phyloP scores from a whole-genome alignment of 2,797 vertebrate genomes.

The Tragelaphus oryx region DNA sequence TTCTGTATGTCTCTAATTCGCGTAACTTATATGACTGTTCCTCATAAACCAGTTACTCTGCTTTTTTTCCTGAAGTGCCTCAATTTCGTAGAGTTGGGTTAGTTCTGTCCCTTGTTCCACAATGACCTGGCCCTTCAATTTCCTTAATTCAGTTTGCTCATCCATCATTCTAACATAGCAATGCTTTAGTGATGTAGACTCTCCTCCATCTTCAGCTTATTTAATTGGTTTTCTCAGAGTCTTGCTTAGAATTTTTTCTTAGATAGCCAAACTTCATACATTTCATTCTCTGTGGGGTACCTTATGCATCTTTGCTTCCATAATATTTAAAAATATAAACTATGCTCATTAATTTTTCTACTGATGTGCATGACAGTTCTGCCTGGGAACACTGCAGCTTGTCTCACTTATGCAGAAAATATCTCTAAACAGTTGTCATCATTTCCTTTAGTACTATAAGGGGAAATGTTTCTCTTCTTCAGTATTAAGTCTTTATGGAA shows the following conservation, averaged over 20 bases:
- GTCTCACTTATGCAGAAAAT: not conserved
- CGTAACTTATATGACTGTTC: not conserved
- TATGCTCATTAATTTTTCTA: not conserved
- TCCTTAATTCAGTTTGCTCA: not conserved
- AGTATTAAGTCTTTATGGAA: not conserved
- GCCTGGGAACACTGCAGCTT: not conserved
- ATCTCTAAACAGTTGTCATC: not conserved
- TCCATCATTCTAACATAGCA: not conserved
- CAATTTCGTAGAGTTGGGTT: not conserved
- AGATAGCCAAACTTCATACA: not conserved
- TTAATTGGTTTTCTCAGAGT: not conserved
- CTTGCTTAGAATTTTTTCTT: not conserved
- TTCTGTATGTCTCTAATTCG: not conserved
- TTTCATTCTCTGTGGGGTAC: not conserved
- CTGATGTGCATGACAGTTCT: not conserved
- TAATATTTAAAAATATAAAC: not conserved
- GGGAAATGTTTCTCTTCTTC: not conserved
- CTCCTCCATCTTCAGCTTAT: accelerated
- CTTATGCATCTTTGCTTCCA: not conserved
- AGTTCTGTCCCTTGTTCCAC: not conserved
- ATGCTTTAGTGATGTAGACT: accelerated
- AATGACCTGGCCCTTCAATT: not conserved
- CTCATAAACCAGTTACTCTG: not conserved
- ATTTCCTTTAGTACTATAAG: not conserved
- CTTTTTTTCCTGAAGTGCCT: not conserved